A percentile compares a stretch with the other conserved stretches of the same genome.
Conservation (phyloP, 2,888 invertebrate genomes). For the Perdita meconis region DNA sequence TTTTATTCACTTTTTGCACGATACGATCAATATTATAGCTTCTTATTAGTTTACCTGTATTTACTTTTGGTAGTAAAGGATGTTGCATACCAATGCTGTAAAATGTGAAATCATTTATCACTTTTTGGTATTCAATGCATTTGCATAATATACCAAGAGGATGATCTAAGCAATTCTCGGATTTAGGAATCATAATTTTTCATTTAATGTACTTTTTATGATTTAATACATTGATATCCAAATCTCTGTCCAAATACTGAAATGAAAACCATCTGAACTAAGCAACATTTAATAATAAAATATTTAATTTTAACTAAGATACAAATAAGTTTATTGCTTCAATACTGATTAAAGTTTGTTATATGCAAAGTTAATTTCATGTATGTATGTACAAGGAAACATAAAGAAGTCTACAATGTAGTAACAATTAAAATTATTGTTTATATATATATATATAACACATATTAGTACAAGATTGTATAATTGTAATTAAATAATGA, state of each 20-base stretch:
- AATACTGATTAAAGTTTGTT: background rate
- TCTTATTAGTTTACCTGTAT: slow-evolving; percentile 30
- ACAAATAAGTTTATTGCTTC: background rate
- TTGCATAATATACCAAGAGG: slow-evolving; percentile 69
- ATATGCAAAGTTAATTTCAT: background rate
- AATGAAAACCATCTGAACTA: slow-evolving; percentile 28
- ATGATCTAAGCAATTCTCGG: slow-evolving; percentile 55
- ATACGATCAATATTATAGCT: background rate
- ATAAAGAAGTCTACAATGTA: slow-evolving; percentile 9
- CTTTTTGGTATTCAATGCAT: slow-evolving; percentile 63
- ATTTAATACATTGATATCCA: slow-evolving; percentile 2
- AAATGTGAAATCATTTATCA: slow-evolving; percentile 49
- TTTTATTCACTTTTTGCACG: background rate
- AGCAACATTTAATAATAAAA: background rate
- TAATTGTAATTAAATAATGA: slow-evolving; percentile 39
- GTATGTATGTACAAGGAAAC: background rate
- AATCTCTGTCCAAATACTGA: slow-evolving; percentile 17
- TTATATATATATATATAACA: slow-evolving; percentile 52
- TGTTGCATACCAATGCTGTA: slow-evolving; percentile 38
- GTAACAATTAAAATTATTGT: slow-evolving; percentile 42
- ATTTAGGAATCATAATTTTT: slow-evolving; percentile 31
- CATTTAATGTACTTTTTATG: background rate
- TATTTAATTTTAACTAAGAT: slow-evolving; percentile 1
- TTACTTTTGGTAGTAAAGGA: slow-evolving; percentile 20
- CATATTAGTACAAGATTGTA: slow-evolving; percentile 39